These are phyloP conservation scores for Pristis pectinata DNA, from an alignment of 2,797 vertebrate genomes.

Conservation along the genomic window DNA sequence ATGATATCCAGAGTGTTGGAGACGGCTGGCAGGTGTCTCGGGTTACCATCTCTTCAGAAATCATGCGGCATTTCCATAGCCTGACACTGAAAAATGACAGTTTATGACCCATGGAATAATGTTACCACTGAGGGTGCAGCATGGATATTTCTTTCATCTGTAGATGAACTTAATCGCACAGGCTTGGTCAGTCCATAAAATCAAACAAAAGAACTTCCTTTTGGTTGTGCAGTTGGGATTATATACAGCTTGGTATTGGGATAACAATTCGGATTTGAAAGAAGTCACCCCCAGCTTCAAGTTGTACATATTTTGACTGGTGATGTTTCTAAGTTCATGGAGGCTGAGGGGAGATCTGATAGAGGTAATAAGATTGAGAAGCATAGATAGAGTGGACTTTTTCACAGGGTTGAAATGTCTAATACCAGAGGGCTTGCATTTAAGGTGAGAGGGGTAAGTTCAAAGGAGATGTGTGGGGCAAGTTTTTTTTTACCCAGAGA, in stretches of 20 bases:
- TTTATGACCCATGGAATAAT: background rate
- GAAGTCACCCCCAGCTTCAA: background rate
- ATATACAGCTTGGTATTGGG: background rate
- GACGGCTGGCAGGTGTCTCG: background rate
- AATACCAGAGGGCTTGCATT: too few relatives aligned
- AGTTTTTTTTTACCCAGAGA: too few relatives aligned
- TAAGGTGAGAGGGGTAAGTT: too few relatives aligned
- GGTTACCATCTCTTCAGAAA: background rate
- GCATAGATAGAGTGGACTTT: too few relatives aligned
- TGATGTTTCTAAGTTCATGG: background rate
- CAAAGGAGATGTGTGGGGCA: too few relatives aligned
- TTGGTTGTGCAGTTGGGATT: background rate
- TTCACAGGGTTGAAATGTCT: too few relatives aligned
- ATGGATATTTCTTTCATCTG: too few relatives aligned
- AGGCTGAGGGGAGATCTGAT: too few relatives aligned
- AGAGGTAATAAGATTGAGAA: too few relatives aligned
- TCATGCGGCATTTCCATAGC: background rate
- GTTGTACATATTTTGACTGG: background rate
- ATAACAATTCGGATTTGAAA: background rate
- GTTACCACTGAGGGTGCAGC: background rate
- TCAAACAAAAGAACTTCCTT: background rate
- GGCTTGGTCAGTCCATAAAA: background rate
- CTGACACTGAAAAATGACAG: background rate
- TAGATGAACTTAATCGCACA: background rate
- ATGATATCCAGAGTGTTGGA: background rate